Evolutionary conservation across 35 echinoderm and acorn worm genomes (phyloP), one percentile per base, ranked within the genome.

Genomic region (Eucidaris tribuloides): DNA sequence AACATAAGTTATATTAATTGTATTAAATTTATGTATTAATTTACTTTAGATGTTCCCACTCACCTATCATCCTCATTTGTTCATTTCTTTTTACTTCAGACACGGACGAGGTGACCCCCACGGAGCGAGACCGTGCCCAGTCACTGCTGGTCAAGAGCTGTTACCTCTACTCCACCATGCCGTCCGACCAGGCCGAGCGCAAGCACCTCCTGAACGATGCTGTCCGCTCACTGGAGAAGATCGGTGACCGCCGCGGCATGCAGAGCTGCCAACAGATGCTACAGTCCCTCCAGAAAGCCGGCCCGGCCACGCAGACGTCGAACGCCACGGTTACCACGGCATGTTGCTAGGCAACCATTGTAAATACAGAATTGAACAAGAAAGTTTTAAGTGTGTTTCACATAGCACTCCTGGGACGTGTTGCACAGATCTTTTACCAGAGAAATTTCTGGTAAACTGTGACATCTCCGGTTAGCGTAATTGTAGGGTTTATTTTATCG

Each of bases 261-360:
- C 86, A 89, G 50, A 86, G 91, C 79, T 97, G 94, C 33, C 94
- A 97, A 31, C 84, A 96, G 42, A 83, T 96, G 63, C 80, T 96
- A 30, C 65, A 80, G 59, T 87, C 66, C 46, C 62, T 92, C 11
- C 85, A 92, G 79, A 87, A 87, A 48, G 37, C 38, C 2, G 76
- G 76, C 25, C n/a, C n/a, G n/a, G 24, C 71, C 11, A 29, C 70
- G 7, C 76, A 79, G 44, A 42, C 85, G 7, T 42, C 68, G 0
- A 74, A 74, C 19, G 34, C 83, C 19, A 49, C 85, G 0, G 43
- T 62, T 1, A 60, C 80, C 2, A 79, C 78, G 46, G 85, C 85
- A 20, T 88, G 85, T 50, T 88, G 85, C 59, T 88, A 43, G 64
- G n/a, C 48, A n/a, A 52, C n/a, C n/a, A n/a, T n/a, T n/a, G n/a